Conservation (phyloP, 2,888 invertebrate species). For the Adela reaumurella region DNA sequence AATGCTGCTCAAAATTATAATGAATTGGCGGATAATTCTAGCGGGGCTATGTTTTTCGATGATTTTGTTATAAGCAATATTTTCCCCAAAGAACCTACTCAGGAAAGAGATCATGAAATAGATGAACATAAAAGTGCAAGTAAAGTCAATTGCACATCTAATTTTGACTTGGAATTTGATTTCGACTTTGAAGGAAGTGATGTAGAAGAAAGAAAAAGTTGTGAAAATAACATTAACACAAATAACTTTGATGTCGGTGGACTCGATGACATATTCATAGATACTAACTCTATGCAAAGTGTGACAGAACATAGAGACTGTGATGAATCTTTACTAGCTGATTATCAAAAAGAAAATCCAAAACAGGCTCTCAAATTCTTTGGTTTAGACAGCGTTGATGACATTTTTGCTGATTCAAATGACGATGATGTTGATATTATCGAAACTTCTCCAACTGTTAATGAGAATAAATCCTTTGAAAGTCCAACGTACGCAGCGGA, state of each 20-base stretch:
- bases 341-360: constrained; percentile 12
- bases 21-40: not conserved
- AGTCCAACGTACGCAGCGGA: not conserved
- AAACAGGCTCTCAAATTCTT: constrained; percentile 31
- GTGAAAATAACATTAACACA: constrained; percentile 6
- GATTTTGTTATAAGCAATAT: not conserved
- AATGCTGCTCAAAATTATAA: constrained; percentile 15
- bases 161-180: constrained; percentile 27
- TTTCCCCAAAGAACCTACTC: not conserved
- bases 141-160: constrained; percentile 10
- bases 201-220: not conserved
- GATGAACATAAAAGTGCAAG: not conserved
- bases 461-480: not conserved
- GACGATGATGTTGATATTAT: constrained; percentile 26
- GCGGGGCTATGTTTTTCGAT: not conserved
- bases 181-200: constrained; percentile 14
- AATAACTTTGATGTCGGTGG: constrained; percentile 43
- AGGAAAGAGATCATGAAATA: not conserved
- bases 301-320: not conserved
- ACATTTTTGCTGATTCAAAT: constrained; percentile 30
- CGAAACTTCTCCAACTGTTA: constrained; percentile 6
- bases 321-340: constrained; percentile 1
- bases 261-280: constrained; percentile 13
- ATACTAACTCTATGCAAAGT: not conserved
- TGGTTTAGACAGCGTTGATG: constrained; percentile 43